These are phyloP conservation scores for Hyles vespertilio DNA, from an alignment of 1,140 invertebrate species.

Conservation along the genomic window DNA sequence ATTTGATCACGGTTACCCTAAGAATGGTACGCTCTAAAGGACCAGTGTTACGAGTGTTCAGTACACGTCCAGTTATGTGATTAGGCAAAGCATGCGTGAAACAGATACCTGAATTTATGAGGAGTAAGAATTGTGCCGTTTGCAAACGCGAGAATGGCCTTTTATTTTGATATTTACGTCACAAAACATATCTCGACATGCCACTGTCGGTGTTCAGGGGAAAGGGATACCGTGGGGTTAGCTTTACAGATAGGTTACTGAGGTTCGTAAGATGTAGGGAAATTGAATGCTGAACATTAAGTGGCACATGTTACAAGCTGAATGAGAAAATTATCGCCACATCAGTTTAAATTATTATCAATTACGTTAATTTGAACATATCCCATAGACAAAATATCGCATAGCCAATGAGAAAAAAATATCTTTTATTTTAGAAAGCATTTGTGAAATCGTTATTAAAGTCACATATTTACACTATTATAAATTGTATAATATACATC, in stretches of 20 bases:
- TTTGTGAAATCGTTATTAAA: constrained; percentile 46
- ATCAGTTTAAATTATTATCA: constrained; percentile 13
- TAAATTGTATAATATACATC: constrained; percentile 72
- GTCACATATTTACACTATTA: constrained; percentile 72
- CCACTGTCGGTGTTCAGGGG: constrained; percentile 26
- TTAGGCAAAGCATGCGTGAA: constrained; percentile 71
- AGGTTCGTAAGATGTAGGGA: constrained; percentile 17
- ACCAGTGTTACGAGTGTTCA: constrained; percentile 68
- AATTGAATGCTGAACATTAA: constrained; percentile 7
- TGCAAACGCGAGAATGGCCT: not conserved
- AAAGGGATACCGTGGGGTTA: constrained; percentile 9
- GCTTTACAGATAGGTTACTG: not conserved
- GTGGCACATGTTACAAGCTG: constrained; percentile 2
- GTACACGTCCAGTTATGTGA: constrained; percentile 70
- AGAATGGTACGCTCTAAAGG: constrained; percentile 41
- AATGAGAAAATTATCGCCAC: constrained; percentile 9
- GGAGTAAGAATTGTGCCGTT: constrained; percentile 8
- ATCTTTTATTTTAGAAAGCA: constrained; percentile 34
- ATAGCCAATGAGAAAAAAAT: constrained; percentile 19
- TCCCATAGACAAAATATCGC: constrained; percentile 30
- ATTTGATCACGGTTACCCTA: not conserved
- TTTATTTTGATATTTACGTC: constrained; percentile 1
- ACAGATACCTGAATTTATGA: constrained; percentile 26
- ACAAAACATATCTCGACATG: constrained; percentile 27
- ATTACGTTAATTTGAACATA: constrained; percentile 34